Base-by-base conservation (phyloP, 1,140 invertebrate genomes). In the Aphaenogaster ashmeadi region DNA sequence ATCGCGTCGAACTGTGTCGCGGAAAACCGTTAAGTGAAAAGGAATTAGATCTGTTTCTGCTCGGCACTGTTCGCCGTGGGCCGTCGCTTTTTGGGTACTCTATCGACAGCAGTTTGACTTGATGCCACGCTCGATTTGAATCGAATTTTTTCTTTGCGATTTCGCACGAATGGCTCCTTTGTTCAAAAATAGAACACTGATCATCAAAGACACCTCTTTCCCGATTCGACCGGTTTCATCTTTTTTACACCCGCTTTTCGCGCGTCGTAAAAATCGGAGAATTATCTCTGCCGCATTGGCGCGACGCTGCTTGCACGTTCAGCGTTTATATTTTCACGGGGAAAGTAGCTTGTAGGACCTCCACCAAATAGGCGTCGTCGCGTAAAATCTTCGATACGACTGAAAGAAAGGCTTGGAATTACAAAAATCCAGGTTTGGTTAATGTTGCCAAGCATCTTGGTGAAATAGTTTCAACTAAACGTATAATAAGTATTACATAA, bases 101-200 rank as follows among this genome's bases (percentile, higher is more conserved):
- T 50, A 15, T 56, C 58, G 52, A 50, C 27, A 36, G 15, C 11
- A 27, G 54, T 71, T 41, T 11, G 47, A 56, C 27, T 83, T 41
- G 79, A 44, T 27, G 44, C 69, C 38, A 13, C 21, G 54, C 9
- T 58, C 36, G 15, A 54, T 74, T 36, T 18, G 5, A 44, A 62
- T 44, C 9, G 21, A 74, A 58, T 74, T 74, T 83, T 81, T 60
- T 47, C 64, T 44, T 47, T 18, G 66, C 38, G 6, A 83, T 60
- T 58, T 83, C 18, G 18, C 64, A 27, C 44, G 62, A 54, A 9
- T 44, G n/a, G 36, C 15, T n/a, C 8, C n/a, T 41, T 56, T 56
- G 78, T 81, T 21, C 21, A 3, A 13, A 44, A 21, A 71, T 67
- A 15, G 18, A 50, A 38, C 15, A 13, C 9, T n/a, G 13, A 54